Base-by-base conservation (phyloP, 2,113 vertebrate species). In the Sinocyclocheilus anshuiensis region DNA sequence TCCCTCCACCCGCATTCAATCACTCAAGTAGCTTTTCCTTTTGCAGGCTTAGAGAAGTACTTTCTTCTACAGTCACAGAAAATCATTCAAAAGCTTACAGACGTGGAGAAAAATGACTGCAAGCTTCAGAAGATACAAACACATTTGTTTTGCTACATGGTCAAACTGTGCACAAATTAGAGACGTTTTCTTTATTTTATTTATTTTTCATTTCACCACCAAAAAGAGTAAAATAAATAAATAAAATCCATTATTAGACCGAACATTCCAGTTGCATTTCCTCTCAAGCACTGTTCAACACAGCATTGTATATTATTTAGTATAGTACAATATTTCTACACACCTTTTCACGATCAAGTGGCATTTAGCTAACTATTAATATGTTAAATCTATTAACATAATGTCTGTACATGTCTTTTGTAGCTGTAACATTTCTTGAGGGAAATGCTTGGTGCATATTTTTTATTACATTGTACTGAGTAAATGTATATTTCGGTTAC, bases 11-110 rank as follows among this genome's bases (percentile, higher is more conserved):
- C 36, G 36, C 24, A 6, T 24, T 65, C 79, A 63, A 63, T 63
- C 61, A 2, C 78, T 81, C n/a, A 29, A 81, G 79, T 29, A 67
- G 79, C n/a, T 65, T 81, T 81, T 26, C 26, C 48, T 82, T 71
- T 53, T 9, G 11, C 24, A n/a, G 81, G 45, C 63, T 71, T 71
- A 53, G 24, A 71, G 24, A 71, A 33, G 42, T 45, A 13, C 63
- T 42, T 18, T 82, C 15, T 77, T 48, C 80, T 69, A 12, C 42
- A 50, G n/a, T 22, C 45, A 50, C 3, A 53, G 55, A 77, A 29
- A 84, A 33, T 33, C 71, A 50, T 75, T 63, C 16, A 77, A 6
- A 15, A 42, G 50, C 45, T 33, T 33, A 59, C 11, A 84, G 50
- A 48, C 24, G 24, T 1, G 20, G 24, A 55, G 72, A 65, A 10